A percentile compares a stretch with the other conserved stretches of the same genome.
phyloP scores from a whole-genome alignment of 2,888 invertebrate species.

The Rotaria magnacalcarata region DNA sequence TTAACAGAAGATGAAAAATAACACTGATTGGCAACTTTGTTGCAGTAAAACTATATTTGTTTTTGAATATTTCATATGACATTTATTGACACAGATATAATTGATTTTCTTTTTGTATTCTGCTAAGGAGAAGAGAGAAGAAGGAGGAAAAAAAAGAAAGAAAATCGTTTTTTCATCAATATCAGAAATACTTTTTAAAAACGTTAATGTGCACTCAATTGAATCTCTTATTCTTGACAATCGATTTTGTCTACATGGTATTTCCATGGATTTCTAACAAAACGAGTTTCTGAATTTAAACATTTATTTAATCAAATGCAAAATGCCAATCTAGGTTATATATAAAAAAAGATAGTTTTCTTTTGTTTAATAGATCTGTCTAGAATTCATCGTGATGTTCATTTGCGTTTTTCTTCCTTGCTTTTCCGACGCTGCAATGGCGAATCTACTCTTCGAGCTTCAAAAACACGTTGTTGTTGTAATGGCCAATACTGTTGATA shows the following conservation, averaged over 20 bases:
- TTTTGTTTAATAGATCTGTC: neutral
- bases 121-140: neutral
- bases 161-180: too few relatives aligned
- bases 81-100: neutral
- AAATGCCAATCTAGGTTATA: too few relatives aligned
- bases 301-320: neutral
- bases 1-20: neutral
- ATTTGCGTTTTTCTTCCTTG: neutral
- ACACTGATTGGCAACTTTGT: neutral
- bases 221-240: neutral
- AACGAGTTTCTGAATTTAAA: neutral
- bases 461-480: neutral
- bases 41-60: neutral
- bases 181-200: neutral
- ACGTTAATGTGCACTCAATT: neutral
- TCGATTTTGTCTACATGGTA: neutral
- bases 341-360: neutral
- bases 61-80: conserved; percentile 16
- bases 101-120: neutral
- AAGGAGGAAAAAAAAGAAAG: neutral
- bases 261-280: neutral
- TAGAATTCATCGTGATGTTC: neutral
- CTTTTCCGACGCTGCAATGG: neutral
- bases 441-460: neutral
- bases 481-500: neutral